A percentile compares a stretch with the other conserved stretches of the same genome.
Conservation (phyloP, 2,888 invertebrate species). For the Frankliniella intonsa region DNA sequence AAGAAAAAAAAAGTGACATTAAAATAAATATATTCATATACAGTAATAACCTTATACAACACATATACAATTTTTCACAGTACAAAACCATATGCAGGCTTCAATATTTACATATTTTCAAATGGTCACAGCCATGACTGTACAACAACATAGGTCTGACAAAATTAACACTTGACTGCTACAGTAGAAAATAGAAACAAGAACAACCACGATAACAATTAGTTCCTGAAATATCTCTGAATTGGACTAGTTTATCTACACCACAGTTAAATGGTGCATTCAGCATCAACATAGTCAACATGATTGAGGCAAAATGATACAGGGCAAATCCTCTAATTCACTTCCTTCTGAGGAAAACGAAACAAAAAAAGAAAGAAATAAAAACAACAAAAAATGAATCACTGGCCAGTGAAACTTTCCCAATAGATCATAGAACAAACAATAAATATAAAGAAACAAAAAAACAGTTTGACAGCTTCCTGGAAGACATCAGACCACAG, state of each 20-base stretch:
- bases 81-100: constrained; percentile 20
- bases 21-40: constrained; percentile 14
- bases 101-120: constrained; percentile 12
- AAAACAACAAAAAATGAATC: not conserved
- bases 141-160: not conserved
- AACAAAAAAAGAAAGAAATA: not conserved
- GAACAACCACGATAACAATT: not conserved
- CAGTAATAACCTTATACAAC: not conserved
- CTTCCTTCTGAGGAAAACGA: not conserved
- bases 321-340: too few species aligned
- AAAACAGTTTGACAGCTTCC: not conserved
- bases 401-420: too few species aligned
- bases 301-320: too few species aligned
- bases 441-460: not conserved
- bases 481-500: constrained; percentile 19
- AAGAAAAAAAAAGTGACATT: not conserved
- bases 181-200: not conserved
- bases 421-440: not conserved
- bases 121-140: constrained; percentile 26
- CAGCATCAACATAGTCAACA: not conserved
- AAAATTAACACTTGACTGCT: not conserved
- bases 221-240: not conserved
- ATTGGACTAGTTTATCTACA: not conserved
- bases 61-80: not conserved
- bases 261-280: not conserved